phyloP scores from a whole-genome alignment of 2,113 vertebrate genomes.

The human (Homo sapiens) region DNA sequence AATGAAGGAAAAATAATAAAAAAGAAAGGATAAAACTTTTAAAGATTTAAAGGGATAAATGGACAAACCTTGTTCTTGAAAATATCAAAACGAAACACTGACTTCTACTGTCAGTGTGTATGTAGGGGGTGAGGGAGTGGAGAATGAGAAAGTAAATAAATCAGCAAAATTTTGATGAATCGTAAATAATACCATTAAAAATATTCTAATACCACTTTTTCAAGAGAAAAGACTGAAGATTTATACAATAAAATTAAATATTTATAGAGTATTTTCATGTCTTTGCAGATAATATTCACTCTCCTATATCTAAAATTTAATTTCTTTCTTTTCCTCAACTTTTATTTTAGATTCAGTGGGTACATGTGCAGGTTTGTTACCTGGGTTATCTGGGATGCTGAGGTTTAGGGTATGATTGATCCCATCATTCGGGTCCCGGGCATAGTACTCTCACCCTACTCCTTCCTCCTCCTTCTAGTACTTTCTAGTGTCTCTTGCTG shows the following conservation, averaged over 20 bases:
- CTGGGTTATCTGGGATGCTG: too few species aligned
- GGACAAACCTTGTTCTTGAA: not conserved
- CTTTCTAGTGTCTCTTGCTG: too few species aligned
- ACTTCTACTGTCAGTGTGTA: not conserved
- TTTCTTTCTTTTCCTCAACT: not conserved
- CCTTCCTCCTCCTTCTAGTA: too few species aligned
- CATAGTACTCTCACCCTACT: too few species aligned
- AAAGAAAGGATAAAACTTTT: not conserved
- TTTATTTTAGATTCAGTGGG: too few species aligned
- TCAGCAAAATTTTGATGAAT: not conserved
- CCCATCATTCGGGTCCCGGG: too few species aligned
- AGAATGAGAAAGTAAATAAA: not conserved
- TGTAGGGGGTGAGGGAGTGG: not conserved
- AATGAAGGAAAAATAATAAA: not conserved
- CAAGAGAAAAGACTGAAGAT: not conserved
- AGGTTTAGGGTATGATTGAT: too few species aligned
- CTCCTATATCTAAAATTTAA: not conserved
- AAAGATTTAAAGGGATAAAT: not conserved
- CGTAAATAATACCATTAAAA: not conserved
- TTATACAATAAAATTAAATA: not conserved
- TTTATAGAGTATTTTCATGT: not conserved
- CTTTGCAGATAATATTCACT: not conserved
- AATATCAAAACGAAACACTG: not conserved
- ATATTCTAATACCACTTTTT: not conserved
- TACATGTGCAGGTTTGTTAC: too few species aligned